phyloP scores from a whole-genome alignment of 2,113 vertebrate genomes.

The Myrmophylax atrothorax region DNA sequence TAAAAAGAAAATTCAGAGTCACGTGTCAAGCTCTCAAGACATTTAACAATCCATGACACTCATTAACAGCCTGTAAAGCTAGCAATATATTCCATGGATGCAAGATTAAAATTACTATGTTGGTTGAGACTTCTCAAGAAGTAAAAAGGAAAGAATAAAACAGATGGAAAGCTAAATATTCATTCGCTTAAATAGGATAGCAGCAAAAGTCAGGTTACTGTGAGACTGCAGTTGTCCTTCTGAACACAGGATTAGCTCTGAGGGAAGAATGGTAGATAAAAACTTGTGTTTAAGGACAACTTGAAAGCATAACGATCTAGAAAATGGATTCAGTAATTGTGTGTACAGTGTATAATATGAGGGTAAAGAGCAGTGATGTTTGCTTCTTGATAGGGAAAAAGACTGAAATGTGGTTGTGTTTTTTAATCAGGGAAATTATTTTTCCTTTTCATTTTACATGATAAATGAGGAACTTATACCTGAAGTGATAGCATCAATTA shows the following conservation, averaged over 20 bases:
- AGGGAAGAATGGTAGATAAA: neutral
- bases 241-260: neutral
- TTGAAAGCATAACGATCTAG: neutral
- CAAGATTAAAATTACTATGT: neutral
- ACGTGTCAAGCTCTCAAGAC: neutral
- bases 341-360: accelerated
- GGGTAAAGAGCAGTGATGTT: neutral
- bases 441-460: neutral
- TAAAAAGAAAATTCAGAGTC: neutral
- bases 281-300: neutral
- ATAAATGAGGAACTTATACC: neutral
- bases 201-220: neutral
- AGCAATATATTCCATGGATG: neutral
- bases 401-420: neutral
- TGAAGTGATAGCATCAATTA: neutral
- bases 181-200: neutral
- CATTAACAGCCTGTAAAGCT: neutral
- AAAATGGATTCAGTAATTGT: neutral
- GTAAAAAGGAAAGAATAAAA: neutral
- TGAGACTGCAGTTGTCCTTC: neutral
- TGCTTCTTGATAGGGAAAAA: neutral
- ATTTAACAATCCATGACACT: neutral
- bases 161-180: neutral
- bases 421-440: neutral
- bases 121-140: neutral